phyloP scores from a whole-genome alignment of 2,888 invertebrate species.

The Copidosoma aretas region DNA sequence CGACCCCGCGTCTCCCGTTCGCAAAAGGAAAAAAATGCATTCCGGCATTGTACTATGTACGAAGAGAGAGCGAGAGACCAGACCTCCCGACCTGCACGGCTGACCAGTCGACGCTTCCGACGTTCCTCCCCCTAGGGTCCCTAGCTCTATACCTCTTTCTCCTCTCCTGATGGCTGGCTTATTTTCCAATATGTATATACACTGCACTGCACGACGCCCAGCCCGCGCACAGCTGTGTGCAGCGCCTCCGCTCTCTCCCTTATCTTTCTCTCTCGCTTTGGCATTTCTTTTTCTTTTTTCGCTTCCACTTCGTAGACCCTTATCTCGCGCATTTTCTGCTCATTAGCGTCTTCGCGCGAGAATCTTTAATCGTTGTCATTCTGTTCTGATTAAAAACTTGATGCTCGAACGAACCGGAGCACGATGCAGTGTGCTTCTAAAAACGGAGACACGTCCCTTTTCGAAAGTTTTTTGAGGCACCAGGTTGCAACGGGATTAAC shows the following conservation, averaged over 20 bases:
- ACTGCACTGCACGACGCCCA: not conserved
- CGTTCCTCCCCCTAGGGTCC: not conserved
- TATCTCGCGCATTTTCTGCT: not conserved
- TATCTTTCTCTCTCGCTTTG: slow-evolving; percentile 3
- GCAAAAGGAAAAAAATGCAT: not conserved
- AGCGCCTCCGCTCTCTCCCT: not conserved
- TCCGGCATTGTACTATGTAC: not conserved
- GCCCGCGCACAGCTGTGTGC: not conserved
- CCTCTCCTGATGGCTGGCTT: not conserved
- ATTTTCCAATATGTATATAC: not conserved
- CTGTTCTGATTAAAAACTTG: too few species aligned
- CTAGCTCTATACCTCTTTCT: not conserved
- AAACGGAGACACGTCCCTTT: too few species aligned
- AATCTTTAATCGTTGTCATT: not conserved
- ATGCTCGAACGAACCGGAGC: too few species aligned
- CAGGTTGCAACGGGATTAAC: too few species aligned
- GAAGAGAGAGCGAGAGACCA: not conserved
- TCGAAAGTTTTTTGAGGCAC: too few species aligned
- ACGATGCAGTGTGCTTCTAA: too few species aligned
- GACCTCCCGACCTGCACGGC: not conserved
- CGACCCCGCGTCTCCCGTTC: not conserved
- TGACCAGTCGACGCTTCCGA: not conserved
- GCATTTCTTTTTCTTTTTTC: not conserved
- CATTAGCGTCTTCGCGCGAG: not conserved
- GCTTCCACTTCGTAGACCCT: not conserved